Evolutionary conservation across 2,797 vertebrate species (phyloP).

Genomic region (Fistularia tabacaria): DNA sequence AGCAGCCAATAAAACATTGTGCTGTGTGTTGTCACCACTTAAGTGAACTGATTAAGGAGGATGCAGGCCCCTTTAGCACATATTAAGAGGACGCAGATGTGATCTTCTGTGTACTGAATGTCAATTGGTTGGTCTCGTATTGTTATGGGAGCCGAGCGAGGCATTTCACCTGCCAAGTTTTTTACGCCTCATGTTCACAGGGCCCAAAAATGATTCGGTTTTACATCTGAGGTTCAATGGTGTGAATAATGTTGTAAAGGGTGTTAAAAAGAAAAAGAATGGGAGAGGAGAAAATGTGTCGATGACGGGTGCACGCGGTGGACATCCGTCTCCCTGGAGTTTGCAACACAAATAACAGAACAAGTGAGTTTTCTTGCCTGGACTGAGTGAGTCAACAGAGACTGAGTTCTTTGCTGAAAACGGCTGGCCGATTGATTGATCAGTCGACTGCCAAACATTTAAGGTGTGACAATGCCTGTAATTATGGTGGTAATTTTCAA

Average conservation of each 20-base stretch:
- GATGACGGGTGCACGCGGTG: too few relatives aligned
- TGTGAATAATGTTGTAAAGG: slow-evolving; percentile 11
- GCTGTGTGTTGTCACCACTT: slow-evolving; percentile 78
- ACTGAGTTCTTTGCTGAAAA: too few relatives aligned
- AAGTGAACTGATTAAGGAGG: slow-evolving; percentile 80
- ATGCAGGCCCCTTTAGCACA: slow-evolving; percentile 70
- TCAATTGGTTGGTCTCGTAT: slow-evolving; percentile 68
- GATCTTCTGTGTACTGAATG: slow-evolving; percentile 74
- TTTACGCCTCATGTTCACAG: slow-evolving; percentile 23
- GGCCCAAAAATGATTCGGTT: slow-evolving; percentile 40
- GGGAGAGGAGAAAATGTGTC: too few relatives aligned
- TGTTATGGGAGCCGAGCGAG: slow-evolving; percentile 56
- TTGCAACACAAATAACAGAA: too few relatives aligned
- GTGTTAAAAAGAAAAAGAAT: too few relatives aligned
- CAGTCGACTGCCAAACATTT: too few relatives aligned
- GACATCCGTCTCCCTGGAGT: too few relatives aligned
- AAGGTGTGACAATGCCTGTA: too few relatives aligned
- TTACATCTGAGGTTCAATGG: slow-evolving; percentile 26
- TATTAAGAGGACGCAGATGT: slow-evolving; percentile 74
- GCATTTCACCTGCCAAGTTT: slow-evolving; percentile 58
- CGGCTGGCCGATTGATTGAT: too few relatives aligned
- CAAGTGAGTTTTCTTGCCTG: too few relatives aligned
- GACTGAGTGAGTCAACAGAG: too few relatives aligned
- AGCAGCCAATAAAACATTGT: slow-evolving; percentile 74
- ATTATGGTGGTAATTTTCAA: too few relatives aligned